A percentile compares a stretch with the other conserved stretches of the same genome.
These are phyloP conservation scores for Marronus borbonicus DNA, from an alignment of 2,888 invertebrate species.

Conservation along the genomic window DNA sequence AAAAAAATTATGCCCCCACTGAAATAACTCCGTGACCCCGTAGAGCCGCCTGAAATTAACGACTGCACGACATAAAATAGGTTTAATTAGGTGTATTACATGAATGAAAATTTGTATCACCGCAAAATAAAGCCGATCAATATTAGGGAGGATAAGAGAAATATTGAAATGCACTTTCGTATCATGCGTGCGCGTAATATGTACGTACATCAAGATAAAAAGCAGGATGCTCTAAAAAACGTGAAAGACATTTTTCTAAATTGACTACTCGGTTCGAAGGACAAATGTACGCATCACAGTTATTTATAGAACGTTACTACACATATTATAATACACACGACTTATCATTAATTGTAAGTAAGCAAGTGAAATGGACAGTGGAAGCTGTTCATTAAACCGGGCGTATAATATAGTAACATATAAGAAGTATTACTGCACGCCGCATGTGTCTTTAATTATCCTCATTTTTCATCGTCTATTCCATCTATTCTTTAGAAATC, in stretches of 20 bases:
- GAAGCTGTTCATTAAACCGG: constrained; percentile 37
- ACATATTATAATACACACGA: constrained; percentile 23
- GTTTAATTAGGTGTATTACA: not conserved
- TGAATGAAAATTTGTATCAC: not conserved
- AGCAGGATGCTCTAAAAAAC: constrained; percentile 22
- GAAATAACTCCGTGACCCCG: constrained; percentile 16
- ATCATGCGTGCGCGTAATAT: not conserved
- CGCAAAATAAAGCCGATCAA: not conserved
- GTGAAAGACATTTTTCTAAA: constrained; percentile 35
- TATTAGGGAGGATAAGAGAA: not conserved
- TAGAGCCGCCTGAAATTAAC: constrained; percentile 9
- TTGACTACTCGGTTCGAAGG: constrained; percentile 43
- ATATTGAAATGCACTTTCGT: not conserved
- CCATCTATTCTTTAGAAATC: no score
- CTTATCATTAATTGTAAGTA: constrained; percentile 45
- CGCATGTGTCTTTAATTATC: no score
- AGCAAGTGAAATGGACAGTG: constrained; percentile 41
- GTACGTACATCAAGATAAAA: not conserved
- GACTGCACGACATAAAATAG: not conserved
- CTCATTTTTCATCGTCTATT: no score
- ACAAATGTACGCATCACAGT: constrained; percentile 49
- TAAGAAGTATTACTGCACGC: not conserved
- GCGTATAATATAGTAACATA: not conserved
- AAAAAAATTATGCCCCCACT: constrained; percentile 6
- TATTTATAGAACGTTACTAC: constrained; percentile 49